Evolutionary conservation across 2,797 vertebrate species (phyloP).

Genomic region (Schizothorax lantsangensis): DNA sequence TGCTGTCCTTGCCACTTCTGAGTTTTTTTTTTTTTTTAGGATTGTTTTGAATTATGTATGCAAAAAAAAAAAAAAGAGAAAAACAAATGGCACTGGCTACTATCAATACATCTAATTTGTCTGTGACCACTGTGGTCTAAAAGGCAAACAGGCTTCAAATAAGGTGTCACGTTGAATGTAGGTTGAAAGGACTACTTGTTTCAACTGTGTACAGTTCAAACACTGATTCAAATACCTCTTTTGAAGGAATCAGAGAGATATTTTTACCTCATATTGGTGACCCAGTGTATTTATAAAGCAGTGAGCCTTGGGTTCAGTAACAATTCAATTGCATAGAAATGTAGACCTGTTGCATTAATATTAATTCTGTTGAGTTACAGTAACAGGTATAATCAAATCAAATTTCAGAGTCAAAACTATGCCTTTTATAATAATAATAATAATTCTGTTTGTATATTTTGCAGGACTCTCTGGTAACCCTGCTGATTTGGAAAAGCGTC

Average conservation of each 20-base stretch:
- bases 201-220: neutral
- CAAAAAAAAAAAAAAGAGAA: neutral
- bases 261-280: neutral
- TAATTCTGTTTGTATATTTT: neutral
- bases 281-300: neutral
- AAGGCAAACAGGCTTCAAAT: conserved; percentile 24
- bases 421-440: neutral
- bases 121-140: conserved; percentile 13
- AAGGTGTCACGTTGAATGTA: neutral
- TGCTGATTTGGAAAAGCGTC: conserved; percentile 90
- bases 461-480: conserved; percentile 93
- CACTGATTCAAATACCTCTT: neutral
- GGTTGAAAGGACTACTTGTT: neutral
- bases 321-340: neutral
- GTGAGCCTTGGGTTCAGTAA: neutral
- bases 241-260: neutral
- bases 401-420: neutral
- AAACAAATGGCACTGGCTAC: conserved; percentile 17
- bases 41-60: neutral
- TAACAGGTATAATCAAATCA: neutral
- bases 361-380: neutral
- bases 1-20: conserved; percentile 17
- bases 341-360: neutral
- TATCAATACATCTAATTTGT: conserved; percentile 30
- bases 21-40: neutral